A percentile compares a stretch with the other conserved stretches of the same genome.
Conservation (phyloP, 2,888 invertebrate species). For the Pterostichus madidus region DNA sequence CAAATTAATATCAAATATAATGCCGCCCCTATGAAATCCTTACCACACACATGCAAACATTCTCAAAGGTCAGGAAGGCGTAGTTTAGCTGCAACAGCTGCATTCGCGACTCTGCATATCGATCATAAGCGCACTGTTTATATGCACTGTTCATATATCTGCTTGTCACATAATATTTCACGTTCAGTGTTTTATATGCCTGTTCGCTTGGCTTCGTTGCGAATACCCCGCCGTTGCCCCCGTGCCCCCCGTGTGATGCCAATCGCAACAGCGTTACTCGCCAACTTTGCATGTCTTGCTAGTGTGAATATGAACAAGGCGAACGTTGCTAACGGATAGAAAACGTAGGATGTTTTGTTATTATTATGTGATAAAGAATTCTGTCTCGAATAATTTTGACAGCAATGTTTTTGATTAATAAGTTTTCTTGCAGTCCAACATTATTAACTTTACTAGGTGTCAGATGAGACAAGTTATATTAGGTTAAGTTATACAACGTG, state of each 20-base stretch:
- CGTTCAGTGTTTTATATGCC: constrained; percentile 57
- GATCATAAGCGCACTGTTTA: constrained; percentile 62
- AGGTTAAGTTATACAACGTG: too few relatives aligned
- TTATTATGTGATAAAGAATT: neutral
- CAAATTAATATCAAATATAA: constrained; percentile 12
- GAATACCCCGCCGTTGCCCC: constrained; percentile 11
- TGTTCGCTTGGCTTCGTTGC: constrained; percentile 28
- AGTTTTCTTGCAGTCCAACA: neutral
- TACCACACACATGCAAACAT: neutral
- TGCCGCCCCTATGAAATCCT: constrained; percentile 12
- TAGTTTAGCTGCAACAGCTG: constrained; percentile 53
- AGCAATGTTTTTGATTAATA: neutral
- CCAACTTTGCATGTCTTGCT: constrained; percentile 1
- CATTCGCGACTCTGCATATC: constrained; percentile 61
- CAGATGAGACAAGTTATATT: too few relatives aligned
- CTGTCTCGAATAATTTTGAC: too few relatives aligned
- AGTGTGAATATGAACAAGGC: neutral
- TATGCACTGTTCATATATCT: constrained; percentile 61
- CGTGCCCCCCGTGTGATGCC: neutral
- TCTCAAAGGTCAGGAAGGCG: constrained; percentile 31
- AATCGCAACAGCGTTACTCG: neutral
- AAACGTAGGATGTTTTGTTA: neutral
- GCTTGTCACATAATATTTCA: constrained; percentile 65
- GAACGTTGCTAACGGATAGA: neutral
- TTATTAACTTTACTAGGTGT: too few relatives aligned